Base-by-base conservation (phyloP, 2,113 vertebrate genomes). In the Nothoprocta pentlandii region DNA sequence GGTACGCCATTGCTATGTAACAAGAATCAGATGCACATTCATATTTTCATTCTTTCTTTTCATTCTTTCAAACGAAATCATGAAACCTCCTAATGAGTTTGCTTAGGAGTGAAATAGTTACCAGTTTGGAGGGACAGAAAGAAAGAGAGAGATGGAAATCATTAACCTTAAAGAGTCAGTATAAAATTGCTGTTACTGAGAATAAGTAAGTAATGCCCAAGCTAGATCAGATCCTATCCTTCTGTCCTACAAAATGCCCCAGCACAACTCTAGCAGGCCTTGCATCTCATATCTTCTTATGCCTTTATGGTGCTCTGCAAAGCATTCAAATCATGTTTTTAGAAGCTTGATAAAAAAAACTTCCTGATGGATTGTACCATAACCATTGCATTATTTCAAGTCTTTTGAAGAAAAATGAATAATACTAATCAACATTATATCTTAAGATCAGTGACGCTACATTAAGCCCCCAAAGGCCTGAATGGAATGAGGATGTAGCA, bases 1-100 rank as follows among this genome's bases (percentile, higher is more conserved):
- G 20, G 2, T 53, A 22, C 32, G 16, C 87, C 70, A 84, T 85
- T 2, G 4, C 6, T n/a, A 21, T 0, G 0, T 51, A 67, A 47
- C 28, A 59, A 70, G 16, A 70, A 44, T 22, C 76, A 41, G 42
- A 47, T 51, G 42, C 4, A 75, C 23, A 53, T 83, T 64, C 19
- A 21, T 19, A 9, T 26, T 53, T 94, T 91, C 69, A 22, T 64
- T 80, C 42, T 61, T 74, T 25, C 64, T 23, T 46, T 94, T 89
- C 68, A 21, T 63, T 83, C 42, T 67, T 74, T 32, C 63, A 49
- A 49, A 49, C 22, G 67, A 90, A 68, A 80, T 30, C 21, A 56
- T 10, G 21, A 78, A 46, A 3, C 16, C 4, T 67, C 25, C 17
- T 51, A 75, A 7, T 80, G 56, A 68, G 4, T 30, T 85, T 71